Base-by-base conservation (phyloP, 2,888 invertebrate genomes). In the Axea sp. region DNA sequence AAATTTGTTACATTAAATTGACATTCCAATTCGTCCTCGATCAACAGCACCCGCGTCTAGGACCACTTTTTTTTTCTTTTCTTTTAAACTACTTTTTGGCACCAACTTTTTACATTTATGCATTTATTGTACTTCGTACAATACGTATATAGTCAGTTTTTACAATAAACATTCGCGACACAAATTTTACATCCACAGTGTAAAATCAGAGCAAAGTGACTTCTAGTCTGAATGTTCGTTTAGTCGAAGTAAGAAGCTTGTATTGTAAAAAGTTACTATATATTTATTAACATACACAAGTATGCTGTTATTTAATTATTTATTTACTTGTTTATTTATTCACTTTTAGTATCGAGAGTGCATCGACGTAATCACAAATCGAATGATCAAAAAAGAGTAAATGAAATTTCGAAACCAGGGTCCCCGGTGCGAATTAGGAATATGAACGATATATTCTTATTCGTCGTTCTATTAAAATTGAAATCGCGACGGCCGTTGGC, bases 1-100 rank as follows among this genome's bases (percentile, higher is more conserved):
- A 81, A 80, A 72, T 77, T 78, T 77, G 64, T 31, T 77, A 73
- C 43, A 62, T 65, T 78, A 80, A 83, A 83, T 82, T 82, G 80
- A 82, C 81, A 77, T 78, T 75, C 73, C 76, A 75, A 73, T 64
- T 64, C 60, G 39, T 31, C 28, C 37, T 37, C 35, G 37, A 60
- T 37, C 35, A 57, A 45, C 64, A 49, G 59, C 37, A 30, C 37
- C 76, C 28, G 49, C 69, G 71, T 76, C 80, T 77, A 79, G 51
- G 49, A 76, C 65, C 62, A 68, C 75, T 45, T 65, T 22, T 3
- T 41, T 30, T 5, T 8, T 15, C 31, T 28, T 24, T 37, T 62
- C 11, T 33, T 43, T 47, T 28, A 51, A 33, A 51, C 41, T 43
- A 43, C 72, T 72, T 73, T 79, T 81, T 81, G 81, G 80, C 81